Evolutionary conservation across 2,797 vertebrate genomes (phyloP), one percentile per base, ranked within the genome.

Genomic region (Crenichthys baileyi): DNA sequence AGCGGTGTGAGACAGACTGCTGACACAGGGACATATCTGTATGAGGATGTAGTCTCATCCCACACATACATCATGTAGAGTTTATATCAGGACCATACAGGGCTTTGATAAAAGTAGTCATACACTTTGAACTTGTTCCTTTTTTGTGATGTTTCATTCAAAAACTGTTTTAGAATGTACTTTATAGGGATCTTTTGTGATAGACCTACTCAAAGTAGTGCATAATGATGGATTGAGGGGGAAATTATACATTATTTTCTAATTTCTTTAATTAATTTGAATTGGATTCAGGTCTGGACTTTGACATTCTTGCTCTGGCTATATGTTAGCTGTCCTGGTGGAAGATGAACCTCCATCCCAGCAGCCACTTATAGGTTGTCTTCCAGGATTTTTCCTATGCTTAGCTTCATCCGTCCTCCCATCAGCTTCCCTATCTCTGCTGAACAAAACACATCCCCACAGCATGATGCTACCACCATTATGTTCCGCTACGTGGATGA

Each of bases 31-130:
- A 70, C 7, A 8, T 78, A 78, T 79, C 67, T 73, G 82, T 88
- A 83, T 81, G 85, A 89, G 73, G 82, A 83, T 82, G 77, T 77
- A 51, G 76, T 86, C 84, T 89, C 73, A 85, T 84, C 83, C 55
- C 82, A 67, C 74, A 71, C 67, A 26, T 41, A 46, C 24, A 12
- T 24, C 41, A 26, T 41, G 81, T 36, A 80, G 63, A 87, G 76
- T 73, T 88, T 72, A 51, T 83, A 80, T 83, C 82, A 85, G 79
- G 81, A 76, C 79, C 56, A 8, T 70, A 8, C 13, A n/a, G 24
- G 67, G 41, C 67, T 70, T 48, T 48, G 67, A 70, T 48, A 18
- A 46, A 29, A 4, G 44, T 48, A 18, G 44, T 26, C 44, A n/a
- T 6, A 68, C 39, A 68, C 20, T 4, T 9, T 9, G 36, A 39